phyloP scores from a whole-genome alignment of 2,797 vertebrate species.

The Hemibagrus guttatus region DNA sequence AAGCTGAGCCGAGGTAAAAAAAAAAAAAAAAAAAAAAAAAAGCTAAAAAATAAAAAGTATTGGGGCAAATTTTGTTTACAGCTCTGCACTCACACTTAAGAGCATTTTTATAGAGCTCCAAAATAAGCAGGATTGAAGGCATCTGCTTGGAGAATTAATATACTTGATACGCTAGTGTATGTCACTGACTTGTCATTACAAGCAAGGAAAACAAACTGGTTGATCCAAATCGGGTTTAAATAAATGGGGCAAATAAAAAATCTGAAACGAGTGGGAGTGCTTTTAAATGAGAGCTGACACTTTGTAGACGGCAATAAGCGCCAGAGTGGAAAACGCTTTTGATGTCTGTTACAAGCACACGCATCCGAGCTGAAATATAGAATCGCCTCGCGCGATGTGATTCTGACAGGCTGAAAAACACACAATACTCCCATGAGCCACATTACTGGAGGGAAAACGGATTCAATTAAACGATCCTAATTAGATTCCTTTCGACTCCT shows the following conservation, averaged over 20 bases:
- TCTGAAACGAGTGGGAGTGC: not conserved
- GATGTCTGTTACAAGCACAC: not conserved
- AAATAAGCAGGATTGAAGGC: not conserved
- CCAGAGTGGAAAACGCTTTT: conserved; percentile 21
- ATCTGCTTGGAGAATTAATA: not conserved
- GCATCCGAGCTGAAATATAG: conserved; percentile 11
- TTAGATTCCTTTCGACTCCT: conserved; percentile 52
- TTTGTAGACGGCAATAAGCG: not conserved
- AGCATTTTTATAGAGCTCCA: not conserved
- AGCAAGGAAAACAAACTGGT: not conserved
- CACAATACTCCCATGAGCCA: conserved; percentile 50
- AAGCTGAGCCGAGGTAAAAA: too few species aligned
- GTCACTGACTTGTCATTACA: not conserved
- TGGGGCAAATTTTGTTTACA: not conserved
- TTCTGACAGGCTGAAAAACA: conserved; percentile 35
- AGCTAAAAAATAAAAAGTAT: too few species aligned
- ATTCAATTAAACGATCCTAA: conserved; percentile 60
- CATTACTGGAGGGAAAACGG: conserved; percentile 52
- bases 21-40: not conserved
- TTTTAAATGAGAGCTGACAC: not conserved
- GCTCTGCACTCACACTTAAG: not conserved
- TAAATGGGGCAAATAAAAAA: not conserved
- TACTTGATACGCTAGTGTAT: not conserved
- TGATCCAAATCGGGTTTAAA: not conserved
- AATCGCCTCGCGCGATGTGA: conserved; percentile 25